These are phyloP conservation scores for Heliconius cydno DNA, from an alignment of 2,888 invertebrate genomes.

Conservation along the genomic window DNA sequence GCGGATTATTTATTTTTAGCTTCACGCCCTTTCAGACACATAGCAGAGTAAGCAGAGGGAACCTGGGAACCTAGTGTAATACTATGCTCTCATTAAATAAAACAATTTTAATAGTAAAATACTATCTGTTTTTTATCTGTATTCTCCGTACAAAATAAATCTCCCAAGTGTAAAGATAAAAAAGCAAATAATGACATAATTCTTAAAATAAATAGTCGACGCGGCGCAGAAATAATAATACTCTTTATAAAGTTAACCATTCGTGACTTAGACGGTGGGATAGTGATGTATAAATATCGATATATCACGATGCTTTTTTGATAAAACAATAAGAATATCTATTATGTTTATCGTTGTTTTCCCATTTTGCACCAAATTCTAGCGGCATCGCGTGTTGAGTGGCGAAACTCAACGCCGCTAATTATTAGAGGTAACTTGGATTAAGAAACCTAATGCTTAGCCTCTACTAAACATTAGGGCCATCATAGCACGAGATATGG, in stretches of 20 bases:
- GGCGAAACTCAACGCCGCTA: not conserved
- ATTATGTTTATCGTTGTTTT: not conserved
- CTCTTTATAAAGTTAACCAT: constrained; percentile 72
- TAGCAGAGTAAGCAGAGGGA: no score
- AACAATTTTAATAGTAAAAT: not conserved
- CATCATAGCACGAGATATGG: no score
- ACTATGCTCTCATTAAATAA: not conserved
- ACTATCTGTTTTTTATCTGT: not conserved
- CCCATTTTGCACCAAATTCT: no score
- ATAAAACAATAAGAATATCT: not conserved
- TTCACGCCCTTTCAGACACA: no score
- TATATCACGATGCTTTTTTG: not conserved
- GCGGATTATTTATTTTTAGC: no score
- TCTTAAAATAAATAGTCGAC: constrained; percentile 50
- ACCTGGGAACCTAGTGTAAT: no score
- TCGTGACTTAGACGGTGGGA: constrained; percentile 73
- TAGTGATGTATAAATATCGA: constrained; percentile 54
- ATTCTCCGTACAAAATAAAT: not conserved
- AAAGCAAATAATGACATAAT: constrained; percentile 44
- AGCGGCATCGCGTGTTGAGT: not conserved
- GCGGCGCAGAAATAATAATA: constrained; percentile 71
- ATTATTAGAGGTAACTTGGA: no score
- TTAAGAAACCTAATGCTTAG: no score
- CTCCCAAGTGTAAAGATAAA: not conserved
- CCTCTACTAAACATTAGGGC: no score